Evolutionary conservation across 2,888 invertebrate species (phyloP).

Genomic region (Geotrupes spiniger): DNA sequence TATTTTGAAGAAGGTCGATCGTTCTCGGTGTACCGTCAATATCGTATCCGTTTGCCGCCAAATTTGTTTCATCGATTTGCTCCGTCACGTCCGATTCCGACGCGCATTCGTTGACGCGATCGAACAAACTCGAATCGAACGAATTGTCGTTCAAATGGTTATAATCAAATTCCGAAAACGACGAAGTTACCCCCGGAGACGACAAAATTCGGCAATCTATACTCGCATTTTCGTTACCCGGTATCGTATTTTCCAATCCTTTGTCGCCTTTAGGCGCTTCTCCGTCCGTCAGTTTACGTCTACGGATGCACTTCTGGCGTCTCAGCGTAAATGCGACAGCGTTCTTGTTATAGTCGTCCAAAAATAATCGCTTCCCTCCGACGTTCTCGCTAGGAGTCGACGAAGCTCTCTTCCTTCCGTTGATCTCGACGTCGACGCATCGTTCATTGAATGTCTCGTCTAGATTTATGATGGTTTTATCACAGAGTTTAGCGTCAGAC

Average conservation of each 20-base stretch:
- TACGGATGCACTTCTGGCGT: conserved; percentile 58
- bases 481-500: conserved; percentile 20
- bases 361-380: conserved; percentile 28
- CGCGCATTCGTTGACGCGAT: background rate
- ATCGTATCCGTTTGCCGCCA: background rate
- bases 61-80: background rate
- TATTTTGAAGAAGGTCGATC: conserved; percentile 3
- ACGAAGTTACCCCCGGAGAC: background rate
- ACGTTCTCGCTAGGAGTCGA: conserved; percentile 15
- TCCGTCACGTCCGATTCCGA: background rate
- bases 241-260: background rate
- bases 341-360: conserved; percentile 39
- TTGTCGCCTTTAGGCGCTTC: conserved; percentile 7
- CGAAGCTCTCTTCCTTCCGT: conserved; percentile 23
- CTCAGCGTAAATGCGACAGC: conserved; percentile 48
- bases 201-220: background rate
- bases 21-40: conserved; percentile 4
- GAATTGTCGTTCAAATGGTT: conserved; percentile 17
- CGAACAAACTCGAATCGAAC: conserved; percentile 20
- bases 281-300: conserved; percentile 31
- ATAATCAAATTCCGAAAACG: conserved; percentile 5
- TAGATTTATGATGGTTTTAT: conserved; percentile 45
- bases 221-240: too few relatives aligned
- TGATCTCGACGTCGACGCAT: conserved; percentile 39
- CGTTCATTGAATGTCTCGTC: conserved; percentile 46